phyloP scores from a whole-genome alignment of 2,797 vertebrate genomes.

The Falco columbarius region DNA sequence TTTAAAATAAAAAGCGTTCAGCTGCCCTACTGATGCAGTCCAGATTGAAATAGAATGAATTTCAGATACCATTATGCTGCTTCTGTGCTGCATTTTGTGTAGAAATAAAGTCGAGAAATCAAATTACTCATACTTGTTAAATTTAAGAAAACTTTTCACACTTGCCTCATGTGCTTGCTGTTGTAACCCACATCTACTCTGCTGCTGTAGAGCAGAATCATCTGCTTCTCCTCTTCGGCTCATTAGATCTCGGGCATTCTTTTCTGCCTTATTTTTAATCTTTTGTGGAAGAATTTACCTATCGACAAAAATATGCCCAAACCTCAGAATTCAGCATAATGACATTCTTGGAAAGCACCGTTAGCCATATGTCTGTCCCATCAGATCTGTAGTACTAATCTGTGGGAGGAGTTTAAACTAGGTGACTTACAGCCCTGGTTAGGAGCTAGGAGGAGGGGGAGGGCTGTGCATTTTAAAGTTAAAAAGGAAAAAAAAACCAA shows the following conservation, averaged over 20 bases:
- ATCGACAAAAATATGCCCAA: neutral
- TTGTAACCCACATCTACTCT: neutral
- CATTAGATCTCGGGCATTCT: neutral
- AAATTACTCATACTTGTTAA: neutral
- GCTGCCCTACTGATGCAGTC: neutral
- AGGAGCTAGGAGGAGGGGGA: neutral
- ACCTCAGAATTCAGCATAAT: neutral
- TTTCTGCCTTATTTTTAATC: neutral
- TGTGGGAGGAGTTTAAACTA: neutral
- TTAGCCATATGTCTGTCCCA: neutral
- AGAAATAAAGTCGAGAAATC: neutral
- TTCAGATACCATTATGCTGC: neutral
- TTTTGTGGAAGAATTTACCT: neutral
- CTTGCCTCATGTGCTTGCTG: neutral
- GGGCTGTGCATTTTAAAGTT: neutral
- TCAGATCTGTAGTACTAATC: neutral
- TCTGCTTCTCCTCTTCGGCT: neutral
- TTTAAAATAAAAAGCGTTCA: neutral
- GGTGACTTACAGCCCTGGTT: neutral
- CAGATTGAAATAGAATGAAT: neutral
- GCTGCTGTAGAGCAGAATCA: neutral
- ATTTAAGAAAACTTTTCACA: neutral
- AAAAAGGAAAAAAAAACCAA: neutral
- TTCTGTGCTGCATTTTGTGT: neutral
- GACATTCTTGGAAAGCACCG: neutral